These are phyloP conservation scores for Campopleginae sp. DNA, from an alignment of 2,888 invertebrate species.

Conservation along the genomic window DNA sequence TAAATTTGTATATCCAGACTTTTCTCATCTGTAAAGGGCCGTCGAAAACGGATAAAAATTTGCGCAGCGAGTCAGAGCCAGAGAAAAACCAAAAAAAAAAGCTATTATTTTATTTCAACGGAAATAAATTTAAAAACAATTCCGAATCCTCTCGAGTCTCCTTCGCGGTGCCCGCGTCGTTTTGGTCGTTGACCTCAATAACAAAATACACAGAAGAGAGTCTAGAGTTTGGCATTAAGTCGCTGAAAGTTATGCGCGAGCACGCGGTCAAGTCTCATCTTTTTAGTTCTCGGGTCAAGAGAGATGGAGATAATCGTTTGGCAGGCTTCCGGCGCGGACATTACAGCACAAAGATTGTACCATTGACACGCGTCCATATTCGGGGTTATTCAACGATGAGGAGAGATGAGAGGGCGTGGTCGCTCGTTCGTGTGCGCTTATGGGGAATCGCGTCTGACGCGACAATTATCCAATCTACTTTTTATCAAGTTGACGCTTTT, in stretches of 20 bases:
- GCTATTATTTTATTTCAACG: too few species aligned
- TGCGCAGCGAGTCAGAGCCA: not conserved
- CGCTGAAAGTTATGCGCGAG: constrained; percentile 43
- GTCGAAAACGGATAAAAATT: not conserved
- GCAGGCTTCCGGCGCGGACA: constrained; percentile 22
- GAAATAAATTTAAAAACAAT: too few species aligned
- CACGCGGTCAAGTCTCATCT: constrained; percentile 38
- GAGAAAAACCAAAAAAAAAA: not conserved
- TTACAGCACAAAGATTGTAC: constrained; percentile 21
- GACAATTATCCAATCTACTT: constrained; percentile 57
- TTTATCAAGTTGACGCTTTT: constrained; percentile 18
- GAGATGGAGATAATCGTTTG: constrained; percentile 32
- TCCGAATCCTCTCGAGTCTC: constrained; percentile 7
- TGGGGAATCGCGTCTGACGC: constrained; percentile 41
- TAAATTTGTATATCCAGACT: not conserved
- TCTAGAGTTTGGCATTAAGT: constrained; percentile 43
- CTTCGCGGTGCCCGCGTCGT: constrained; percentile 46
- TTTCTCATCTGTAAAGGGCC: not conserved
- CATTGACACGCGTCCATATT: not conserved
- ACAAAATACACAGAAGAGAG: constrained; percentile 13
- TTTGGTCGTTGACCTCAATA: constrained; percentile 66
- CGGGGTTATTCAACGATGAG: not conserved
- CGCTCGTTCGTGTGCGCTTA: constrained; percentile 56
- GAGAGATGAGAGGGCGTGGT: constrained; percentile 47
- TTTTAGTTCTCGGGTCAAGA: constrained; percentile 50